Evolutionary conservation across 2,888 invertebrate species (phyloP).

Genomic region (Dilophus febrilis): DNA sequence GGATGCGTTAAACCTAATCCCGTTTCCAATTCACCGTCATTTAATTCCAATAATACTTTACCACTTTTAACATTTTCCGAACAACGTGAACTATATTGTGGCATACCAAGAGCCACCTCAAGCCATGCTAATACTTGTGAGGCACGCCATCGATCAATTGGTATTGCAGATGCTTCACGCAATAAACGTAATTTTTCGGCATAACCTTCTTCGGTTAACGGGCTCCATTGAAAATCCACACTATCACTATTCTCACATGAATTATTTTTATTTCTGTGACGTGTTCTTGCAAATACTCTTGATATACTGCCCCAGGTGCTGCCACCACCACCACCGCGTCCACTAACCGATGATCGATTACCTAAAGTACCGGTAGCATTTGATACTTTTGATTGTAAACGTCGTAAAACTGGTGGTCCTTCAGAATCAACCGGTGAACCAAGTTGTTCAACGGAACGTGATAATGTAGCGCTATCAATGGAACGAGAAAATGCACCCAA

Average conservation of each 20-base stretch:
- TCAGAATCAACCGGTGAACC: conserved; percentile 61
- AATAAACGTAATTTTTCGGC: conserved; percentile 33
- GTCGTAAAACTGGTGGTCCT: conserved; percentile 35
- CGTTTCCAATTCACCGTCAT: conserved; percentile 78
- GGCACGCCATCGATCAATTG: conserved; percentile 82
- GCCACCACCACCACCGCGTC: conserved; percentile 48
- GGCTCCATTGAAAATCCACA: conserved; percentile 27
- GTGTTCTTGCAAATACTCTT: conserved; percentile 69
- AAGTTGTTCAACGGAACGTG: conserved; percentile 51
- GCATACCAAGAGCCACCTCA: conserved; percentile 86
- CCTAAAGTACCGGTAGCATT: no score
- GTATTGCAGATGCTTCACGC: conserved; percentile 67
- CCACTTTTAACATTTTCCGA: conserved; percentile 92
- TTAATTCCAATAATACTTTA: conserved; percentile 82
- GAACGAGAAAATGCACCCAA: conserved; percentile 58
- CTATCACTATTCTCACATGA: conserved; percentile 8
- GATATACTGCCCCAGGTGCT: conserved; percentile 83
- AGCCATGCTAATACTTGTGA: conserved; percentile 89
- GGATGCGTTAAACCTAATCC: conserved; percentile 83
- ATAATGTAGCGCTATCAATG: conserved; percentile 18
- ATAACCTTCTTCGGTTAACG: conserved; percentile 28
- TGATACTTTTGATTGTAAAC: conserved; percentile 24
- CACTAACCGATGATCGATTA: conserved; percentile 27
- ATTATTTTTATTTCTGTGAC: conserved; percentile 57
- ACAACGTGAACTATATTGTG: conserved; percentile 76